phyloP scores from a whole-genome alignment of 2,797 vertebrate species.

The Sebastiscus tertius region DNA sequence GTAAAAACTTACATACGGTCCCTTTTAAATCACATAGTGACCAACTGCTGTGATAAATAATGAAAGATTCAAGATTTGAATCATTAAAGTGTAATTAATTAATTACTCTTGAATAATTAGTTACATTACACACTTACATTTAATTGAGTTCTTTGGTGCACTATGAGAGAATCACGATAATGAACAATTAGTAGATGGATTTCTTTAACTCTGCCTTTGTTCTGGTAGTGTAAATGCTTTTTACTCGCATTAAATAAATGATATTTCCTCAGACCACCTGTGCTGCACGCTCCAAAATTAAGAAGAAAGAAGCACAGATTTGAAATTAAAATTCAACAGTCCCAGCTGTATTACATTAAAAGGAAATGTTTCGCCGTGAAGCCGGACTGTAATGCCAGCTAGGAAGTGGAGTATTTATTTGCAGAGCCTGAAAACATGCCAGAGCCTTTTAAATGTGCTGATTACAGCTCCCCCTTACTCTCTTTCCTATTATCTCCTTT shows the following conservation, averaged over 20 bases:
- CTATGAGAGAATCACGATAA: slow-evolving; percentile 11
- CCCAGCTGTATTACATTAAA: slow-evolving; percentile 56
- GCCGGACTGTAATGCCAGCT: slow-evolving; percentile 49
- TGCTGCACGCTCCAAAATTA: slow-evolving; percentile 49
- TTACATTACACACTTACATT: background rate
- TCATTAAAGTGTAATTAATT: background rate
- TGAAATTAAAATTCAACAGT: slow-evolving; percentile 52
- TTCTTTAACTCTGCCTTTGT: slow-evolving; percentile 15
- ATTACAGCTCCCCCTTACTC: slow-evolving; percentile 10
- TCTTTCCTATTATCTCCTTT: slow-evolving; percentile 26
- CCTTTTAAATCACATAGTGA: slow-evolving; percentile 2
- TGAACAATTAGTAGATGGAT: slow-evolving; percentile 15
- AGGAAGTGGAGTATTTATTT: slow-evolving; percentile 59
- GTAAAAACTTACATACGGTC: too few species aligned
- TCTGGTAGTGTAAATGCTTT: slow-evolving; percentile 25
- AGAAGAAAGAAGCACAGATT: slow-evolving; percentile 60
- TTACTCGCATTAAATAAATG: slow-evolving; percentile 31
- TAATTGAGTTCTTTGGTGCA: background rate
- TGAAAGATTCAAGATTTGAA: slow-evolving; percentile 15
- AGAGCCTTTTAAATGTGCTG: slow-evolving; percentile 35
- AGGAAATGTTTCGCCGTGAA: slow-evolving; percentile 37
- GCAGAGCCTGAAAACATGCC: slow-evolving; percentile 48
- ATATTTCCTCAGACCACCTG: slow-evolving; percentile 50
- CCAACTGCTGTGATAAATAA: slow-evolving; percentile 21
- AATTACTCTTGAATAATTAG: slow-evolving; percentile 8